phyloP scores from a whole-genome alignment of 2,797 vertebrate genomes.

The Dallia pectoralis region DNA sequence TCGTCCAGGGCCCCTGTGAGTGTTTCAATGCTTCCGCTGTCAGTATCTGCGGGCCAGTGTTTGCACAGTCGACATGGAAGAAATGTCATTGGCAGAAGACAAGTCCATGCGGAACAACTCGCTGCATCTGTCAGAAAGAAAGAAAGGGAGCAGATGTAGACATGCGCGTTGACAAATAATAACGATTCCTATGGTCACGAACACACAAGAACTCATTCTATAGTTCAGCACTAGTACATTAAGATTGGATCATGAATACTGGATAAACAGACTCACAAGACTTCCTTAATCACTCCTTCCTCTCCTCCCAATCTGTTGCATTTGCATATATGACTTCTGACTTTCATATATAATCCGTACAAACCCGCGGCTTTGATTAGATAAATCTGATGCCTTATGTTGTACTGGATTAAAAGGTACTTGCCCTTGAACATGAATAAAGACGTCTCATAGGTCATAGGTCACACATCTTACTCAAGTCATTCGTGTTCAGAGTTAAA shows the following conservation, averaged over 20 bases:
- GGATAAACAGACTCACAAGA: constrained; percentile 72
- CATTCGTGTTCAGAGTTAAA: constrained; percentile 94
- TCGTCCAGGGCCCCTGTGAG: constrained; percentile 89
- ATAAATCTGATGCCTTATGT: not conserved
- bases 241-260: not conserved
- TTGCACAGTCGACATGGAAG: constrained; percentile 98
- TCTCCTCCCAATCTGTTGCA: constrained; percentile 97
- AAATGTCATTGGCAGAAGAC: constrained; percentile 97
- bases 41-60: constrained; percentile 95
- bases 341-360: not conserved
- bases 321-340: constrained; percentile 97
- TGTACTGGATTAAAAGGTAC: not conserved
- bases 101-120: constrained; percentile 89
- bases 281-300: constrained; percentile 94
- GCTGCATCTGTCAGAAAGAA: constrained; percentile 85
- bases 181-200: not conserved
- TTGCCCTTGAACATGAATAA: not conserved
- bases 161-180: too few species aligned
- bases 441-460: not conserved
- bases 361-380: not conserved
- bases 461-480: constrained; percentile 81
- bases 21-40: constrained; percentile 97
- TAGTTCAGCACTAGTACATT: not conserved
- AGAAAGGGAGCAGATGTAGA: constrained; percentile 51
- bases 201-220: constrained; percentile 12